Evolutionary conservation across 2,113 vertebrate species (phyloP), one percentile per base, ranked within the genome.

Genomic region (Vulpes ferrilata): DNA sequence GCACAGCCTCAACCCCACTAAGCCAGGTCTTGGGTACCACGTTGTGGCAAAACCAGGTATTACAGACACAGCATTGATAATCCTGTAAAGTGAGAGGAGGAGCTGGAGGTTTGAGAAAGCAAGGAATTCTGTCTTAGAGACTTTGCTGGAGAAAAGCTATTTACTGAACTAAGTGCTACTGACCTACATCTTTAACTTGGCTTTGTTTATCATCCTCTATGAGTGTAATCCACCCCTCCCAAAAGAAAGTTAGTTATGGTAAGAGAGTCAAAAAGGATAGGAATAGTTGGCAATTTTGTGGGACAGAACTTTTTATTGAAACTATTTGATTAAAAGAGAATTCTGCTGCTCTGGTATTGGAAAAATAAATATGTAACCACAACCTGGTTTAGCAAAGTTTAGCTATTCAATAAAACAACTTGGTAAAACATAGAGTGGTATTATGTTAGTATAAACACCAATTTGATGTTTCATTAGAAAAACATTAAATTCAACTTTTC

Each of bases 41-140:
- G 53, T 51, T 97, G 98, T 98, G 97, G 96, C 73, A 22, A 57
- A 64, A 16, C 5, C 43, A 3, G 88, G 98, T 79, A 98, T 94
- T 98, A 55, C 97, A 98, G 43, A 48, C 43, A 85, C 27, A 67
- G 17, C 22, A 1, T 2, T 11, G 11, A 4, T 9, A 38, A 8
- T 8, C 15, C 17, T 23, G 71, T 1, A 20, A 53, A 65, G 11
- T 7, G 25, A 32, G 19, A 60, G 43, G 11, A 32, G 19, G 19
- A 55, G 15, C 60, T 55, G 35, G 43, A 48, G 7, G 25, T 35
- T 23, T 62, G 17, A 62, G 20, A 35, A 0, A 7, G 15, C 3
- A 4, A 15, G 76, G 30, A 19, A 20, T 23, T 92, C 23, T 43
- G 32, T 76, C 55, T 79, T 7, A 0, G 12, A 20, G 51, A 57